Evolutionary conservation across 2,113 vertebrate genomes (phyloP).

Genomic region (Colinus virginianus): DNA sequence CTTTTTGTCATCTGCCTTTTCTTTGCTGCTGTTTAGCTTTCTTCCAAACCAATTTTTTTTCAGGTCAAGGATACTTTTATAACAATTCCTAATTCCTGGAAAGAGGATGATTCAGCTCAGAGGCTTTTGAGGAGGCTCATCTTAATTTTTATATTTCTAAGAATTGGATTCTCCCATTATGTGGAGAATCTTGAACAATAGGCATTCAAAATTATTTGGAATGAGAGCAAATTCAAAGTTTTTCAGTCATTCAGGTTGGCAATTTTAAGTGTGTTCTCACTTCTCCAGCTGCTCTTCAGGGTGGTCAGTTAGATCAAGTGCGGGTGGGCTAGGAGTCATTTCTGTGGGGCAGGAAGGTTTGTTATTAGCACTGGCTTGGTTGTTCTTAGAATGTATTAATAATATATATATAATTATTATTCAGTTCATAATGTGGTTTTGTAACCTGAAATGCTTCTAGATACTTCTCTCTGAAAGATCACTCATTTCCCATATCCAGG

Average conservation of each 20-base stretch:
- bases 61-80: background rate
- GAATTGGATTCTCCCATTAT: background rate
- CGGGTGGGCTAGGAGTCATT: background rate
- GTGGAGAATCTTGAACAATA: background rate
- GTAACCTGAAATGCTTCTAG: conserved; percentile 32
- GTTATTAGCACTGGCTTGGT: background rate
- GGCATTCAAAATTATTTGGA: background rate
- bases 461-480: conserved; percentile 16
- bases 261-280: background rate
- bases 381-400: background rate
- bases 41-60: background rate
- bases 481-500: conserved; percentile 36
- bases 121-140: background rate
- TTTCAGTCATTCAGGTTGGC: background rate
- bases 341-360: background rate
- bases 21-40: background rate
- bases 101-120: background rate
- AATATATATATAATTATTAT: background rate
- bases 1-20: background rate
- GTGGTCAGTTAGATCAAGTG: background rate
- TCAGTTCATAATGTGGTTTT: conserved; percentile 6
- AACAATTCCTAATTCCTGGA: background rate
- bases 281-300: background rate
- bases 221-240: background rate
- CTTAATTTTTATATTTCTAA: background rate